A percentile compares a stretch with the other conserved stretches of the same genome.
phyloP scores from a whole-genome alignment of 1,140 invertebrate genomes.

The Drosophila ercepeae region DNA sequence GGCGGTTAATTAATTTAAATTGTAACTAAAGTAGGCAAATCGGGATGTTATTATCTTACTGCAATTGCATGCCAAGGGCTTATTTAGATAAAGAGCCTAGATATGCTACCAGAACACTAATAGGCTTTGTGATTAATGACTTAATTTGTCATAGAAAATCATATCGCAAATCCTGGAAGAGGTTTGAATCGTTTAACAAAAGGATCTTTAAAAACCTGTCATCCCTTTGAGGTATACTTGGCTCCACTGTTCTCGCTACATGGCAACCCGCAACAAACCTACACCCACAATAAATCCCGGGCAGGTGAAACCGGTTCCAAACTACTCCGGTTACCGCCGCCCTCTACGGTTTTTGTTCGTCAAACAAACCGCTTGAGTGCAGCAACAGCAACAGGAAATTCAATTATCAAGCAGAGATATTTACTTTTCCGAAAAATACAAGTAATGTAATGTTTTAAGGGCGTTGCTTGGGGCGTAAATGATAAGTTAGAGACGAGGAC shows the following conservation, averaged over 20 bases:
- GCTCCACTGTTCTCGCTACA: slow-evolving; percentile 28
- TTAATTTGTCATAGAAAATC: too few relatives aligned
- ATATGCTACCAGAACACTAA: background rate
- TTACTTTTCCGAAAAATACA: slow-evolving; percentile 29
- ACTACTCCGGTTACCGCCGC: slow-evolving; percentile 16
- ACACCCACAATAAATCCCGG: slow-evolving; percentile 53
- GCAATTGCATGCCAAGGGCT: background rate
- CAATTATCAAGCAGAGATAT: slow-evolving; percentile 39
- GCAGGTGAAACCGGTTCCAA: slow-evolving; percentile 54
- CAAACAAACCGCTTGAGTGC: slow-evolving; percentile 57
- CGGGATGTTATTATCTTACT: background rate
- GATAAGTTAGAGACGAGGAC: slow-evolving; percentile 34
- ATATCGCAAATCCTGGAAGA: too few relatives aligned
- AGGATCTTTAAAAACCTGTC: background rate
- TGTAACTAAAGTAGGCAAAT: slow-evolving; percentile 9
- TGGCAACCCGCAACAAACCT: slow-evolving; percentile 58
- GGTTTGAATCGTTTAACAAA: background rate
- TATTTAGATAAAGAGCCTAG: background rate
- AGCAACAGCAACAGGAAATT: slow-evolving; percentile 52
- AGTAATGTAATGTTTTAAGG: slow-evolving; percentile 55
- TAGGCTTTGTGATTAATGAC: too few relatives aligned
- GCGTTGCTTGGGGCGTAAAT: slow-evolving; percentile 44
- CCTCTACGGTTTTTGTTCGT: slow-evolving; percentile 53
- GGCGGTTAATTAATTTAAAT: slow-evolving; percentile 18
- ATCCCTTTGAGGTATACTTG: background rate